Percentiles rank a stretch among this genome's conserved stretches.
These are phyloP conservation scores for Trichopria drosophilae DNA, from an alignment of 2,888 invertebrate genomes.

Conservation along the genomic window DNA sequence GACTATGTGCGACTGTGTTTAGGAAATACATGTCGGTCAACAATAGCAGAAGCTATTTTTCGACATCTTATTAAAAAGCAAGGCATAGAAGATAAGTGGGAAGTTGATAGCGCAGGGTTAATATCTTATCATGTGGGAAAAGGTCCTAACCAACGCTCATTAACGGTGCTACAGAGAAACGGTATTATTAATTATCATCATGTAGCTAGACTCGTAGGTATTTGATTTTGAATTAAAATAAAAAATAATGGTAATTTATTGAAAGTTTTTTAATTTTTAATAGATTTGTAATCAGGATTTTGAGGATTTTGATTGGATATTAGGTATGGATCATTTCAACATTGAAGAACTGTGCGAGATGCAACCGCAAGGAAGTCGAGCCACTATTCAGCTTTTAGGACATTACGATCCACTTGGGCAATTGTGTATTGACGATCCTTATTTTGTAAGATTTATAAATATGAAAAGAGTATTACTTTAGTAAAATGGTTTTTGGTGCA, in stretches of 20 bases:
- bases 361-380: conserved; percentile 68
- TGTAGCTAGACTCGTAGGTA: conserved; percentile 72
- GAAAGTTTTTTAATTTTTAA: conserved; percentile 12
- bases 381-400: conserved; percentile 78
- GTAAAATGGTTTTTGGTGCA: neutral
- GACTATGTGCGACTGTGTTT: too few species aligned
- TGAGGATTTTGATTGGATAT: conserved; percentile 80
- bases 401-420: conserved; percentile 81
- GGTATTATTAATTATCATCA: conserved; percentile 71
- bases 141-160: conserved; percentile 75
- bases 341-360: conserved; percentile 68
- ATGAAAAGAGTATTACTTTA: too few species aligned
- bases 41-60: conserved; percentile 93
- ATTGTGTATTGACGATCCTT: conserved; percentile 85
- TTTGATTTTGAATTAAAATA: neutral
- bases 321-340: conserved; percentile 93
- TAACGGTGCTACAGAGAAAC: conserved; percentile 70
- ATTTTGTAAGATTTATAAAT: conserved; percentile 75
- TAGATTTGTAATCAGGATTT: conserved; percentile 78
- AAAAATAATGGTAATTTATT: neutral
- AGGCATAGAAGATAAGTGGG: conserved; percentile 69
- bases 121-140: conserved; percentile 85
- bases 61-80: conserved; percentile 70
- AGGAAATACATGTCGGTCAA: conserved; percentile 71
- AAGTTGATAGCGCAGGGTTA: conserved; percentile 86